phyloP scores from a whole-genome alignment of 1,140 invertebrate species.

The Diabrotica undecimpunctata region DNA sequence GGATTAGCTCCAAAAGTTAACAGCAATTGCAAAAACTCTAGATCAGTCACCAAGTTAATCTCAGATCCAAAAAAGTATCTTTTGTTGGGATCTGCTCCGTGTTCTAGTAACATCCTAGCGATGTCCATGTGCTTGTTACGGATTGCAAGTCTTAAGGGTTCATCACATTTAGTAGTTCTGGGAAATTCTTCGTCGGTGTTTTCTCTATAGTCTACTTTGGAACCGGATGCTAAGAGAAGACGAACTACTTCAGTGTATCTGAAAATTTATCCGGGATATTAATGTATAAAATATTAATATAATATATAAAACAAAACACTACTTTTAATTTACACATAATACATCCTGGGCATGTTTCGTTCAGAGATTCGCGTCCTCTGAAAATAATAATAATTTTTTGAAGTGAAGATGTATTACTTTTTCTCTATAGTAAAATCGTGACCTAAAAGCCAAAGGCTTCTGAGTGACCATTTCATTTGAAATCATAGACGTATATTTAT shows the following conservation, averaged over 20 bases:
- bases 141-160: constrained; percentile 77
- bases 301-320: no score
- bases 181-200: constrained; percentile 67
- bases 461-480: no score
- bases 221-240: constrained; percentile 73
- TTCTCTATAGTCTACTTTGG: constrained; percentile 73
- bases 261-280: constrained; percentile 11
- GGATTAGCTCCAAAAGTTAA: constrained; percentile 81
- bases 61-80: constrained; percentile 86
- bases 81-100: constrained; percentile 73
- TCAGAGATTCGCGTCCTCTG: no score
- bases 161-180: constrained; percentile 71
- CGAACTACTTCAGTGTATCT: constrained; percentile 69
- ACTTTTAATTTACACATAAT: no score
- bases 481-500: no score
- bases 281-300: no score
- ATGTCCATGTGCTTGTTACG: constrained; percentile 82
- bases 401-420: no score
- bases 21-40: constrained; percentile 76
- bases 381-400: no score
- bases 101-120: constrained; percentile 62
- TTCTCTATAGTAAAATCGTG: no score
- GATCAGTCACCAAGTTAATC: constrained; percentile 81
- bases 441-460: no score
- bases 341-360: no score